These are phyloP conservation scores for Natrix natrix DNA, from an alignment of 2,797 vertebrate genomes.

Conservation along the genomic window DNA sequence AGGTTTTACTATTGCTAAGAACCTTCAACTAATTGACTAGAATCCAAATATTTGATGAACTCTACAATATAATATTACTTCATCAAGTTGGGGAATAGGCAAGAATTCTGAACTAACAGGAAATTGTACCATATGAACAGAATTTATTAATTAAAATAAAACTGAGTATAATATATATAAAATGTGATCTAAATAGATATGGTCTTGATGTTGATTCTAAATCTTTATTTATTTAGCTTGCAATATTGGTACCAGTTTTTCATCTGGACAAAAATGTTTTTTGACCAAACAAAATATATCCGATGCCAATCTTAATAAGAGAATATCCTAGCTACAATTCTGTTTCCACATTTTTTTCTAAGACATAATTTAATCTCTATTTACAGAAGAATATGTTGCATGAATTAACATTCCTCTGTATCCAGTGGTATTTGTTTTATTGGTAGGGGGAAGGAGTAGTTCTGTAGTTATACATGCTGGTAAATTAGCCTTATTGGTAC, in stretches of 20 bases:
- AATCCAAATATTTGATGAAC: slow-evolving; percentile 40
- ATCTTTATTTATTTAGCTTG: background rate
- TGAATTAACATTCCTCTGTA: background rate
- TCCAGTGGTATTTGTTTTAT: background rate
- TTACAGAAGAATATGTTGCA: background rate
- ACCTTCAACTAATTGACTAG: slow-evolving; percentile 41
- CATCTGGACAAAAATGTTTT: background rate
- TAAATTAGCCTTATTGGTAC: background rate
- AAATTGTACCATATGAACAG: slow-evolving; percentile 11
- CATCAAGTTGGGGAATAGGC: slow-evolving; percentile 22
- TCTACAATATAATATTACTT: slow-evolving; percentile 41
- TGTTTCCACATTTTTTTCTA: background rate
- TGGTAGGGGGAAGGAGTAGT: background rate
- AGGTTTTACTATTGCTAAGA: slow-evolving; percentile 36
- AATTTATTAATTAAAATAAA: background rate
- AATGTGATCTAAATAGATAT: background rate
- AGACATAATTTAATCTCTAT: background rate
- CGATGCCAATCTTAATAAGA: background rate
- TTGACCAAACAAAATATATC: background rate
- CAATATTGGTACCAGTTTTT: background rate
- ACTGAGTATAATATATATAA: background rate
- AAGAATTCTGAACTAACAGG: slow-evolving; percentile 11
- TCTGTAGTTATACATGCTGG: background rate
- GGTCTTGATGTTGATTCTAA: background rate
- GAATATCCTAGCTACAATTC: background rate